These are phyloP conservation scores for Grammomys dolichurus DNA, from an alignment of 2,113 vertebrate genomes.

Conservation along the genomic window DNA sequence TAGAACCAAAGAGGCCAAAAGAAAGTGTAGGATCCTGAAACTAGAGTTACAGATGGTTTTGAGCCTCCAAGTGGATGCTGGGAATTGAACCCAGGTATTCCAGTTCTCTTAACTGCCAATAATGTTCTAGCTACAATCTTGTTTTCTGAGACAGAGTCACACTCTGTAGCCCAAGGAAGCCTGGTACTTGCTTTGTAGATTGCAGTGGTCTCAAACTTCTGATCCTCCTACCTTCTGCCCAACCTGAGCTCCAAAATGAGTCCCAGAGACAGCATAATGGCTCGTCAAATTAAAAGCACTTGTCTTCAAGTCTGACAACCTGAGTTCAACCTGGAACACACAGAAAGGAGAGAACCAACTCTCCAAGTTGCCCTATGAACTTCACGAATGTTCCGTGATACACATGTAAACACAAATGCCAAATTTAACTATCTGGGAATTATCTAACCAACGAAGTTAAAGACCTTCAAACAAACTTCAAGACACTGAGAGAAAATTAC, in stretches of 20 bases:
- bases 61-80: not conserved
- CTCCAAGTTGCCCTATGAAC: not conserved
- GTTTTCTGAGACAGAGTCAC: not conserved
- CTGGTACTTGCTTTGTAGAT: not conserved
- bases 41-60: not conserved
- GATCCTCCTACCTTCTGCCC: not conserved
- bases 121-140: not conserved
- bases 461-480: not conserved
- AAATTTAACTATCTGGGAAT: not conserved
- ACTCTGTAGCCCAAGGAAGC: not conserved
- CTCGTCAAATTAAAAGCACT: not conserved
- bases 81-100: not conserved
- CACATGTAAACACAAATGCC: not conserved
- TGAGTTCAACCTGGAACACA: not conserved
- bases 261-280: not conserved
- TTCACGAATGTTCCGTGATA: not conserved
- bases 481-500: not conserved
- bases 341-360: not conserved
- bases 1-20: not conserved
- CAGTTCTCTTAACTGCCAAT: not conserved
- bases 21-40: not conserved
- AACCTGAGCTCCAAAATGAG: not conserved
- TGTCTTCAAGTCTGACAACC: not conserved
- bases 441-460: not conserved
- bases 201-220: not conserved